Base-by-base conservation (phyloP, 2,888 invertebrate genomes). In the Antitype chi region DNA sequence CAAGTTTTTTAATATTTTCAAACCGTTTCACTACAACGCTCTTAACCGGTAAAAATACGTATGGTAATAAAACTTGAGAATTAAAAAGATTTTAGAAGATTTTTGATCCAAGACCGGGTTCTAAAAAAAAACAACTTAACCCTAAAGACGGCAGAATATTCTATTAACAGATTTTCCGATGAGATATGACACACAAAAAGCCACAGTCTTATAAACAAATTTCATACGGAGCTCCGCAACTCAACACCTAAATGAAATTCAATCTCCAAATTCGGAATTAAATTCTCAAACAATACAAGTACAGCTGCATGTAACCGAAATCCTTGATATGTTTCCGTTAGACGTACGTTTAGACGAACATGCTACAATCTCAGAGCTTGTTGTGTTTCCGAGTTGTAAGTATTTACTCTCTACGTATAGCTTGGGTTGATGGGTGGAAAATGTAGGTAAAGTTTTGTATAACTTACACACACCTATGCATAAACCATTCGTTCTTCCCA, bases 321-420 rank as follows among this genome's bases (percentile, higher is more conserved):
- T 60, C 47, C 60, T 80, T n/a, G 80, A 32, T 80, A 52, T 60
- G 80, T 80, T 76, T 73, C 74, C 53, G 80, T 80, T 62, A 23
- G 60, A 60, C 25, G 59, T 43, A 9, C 73, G 32, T 73, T 80
- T 73, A 73, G 60, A 53, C 25, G 53, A 73, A 47, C 74, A 47
- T 15, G 72, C 23, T 32, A n/a, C 43, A 60, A 80, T 80, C 60
- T 72, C 60, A 73, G 23, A 80, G 53, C 13, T 0, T 25, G 32
- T 38, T 60, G 15, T 25, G 32, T 80, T 71, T 60, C 43, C 1
- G 7, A 60, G 72, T 17, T 47, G 23, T n/a, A n/a, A n/a, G n/a
- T 25, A 76, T 47, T 25, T 47, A 32, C 23, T 25, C 5, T 43
- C 0, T 49, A 67, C 17, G 6, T 28, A 28, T n/a, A 32, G 11